Evolutionary conservation across 64 coral and sea anemone genomes (phyloP).

Genomic region (Montipora capricornis): DNA sequence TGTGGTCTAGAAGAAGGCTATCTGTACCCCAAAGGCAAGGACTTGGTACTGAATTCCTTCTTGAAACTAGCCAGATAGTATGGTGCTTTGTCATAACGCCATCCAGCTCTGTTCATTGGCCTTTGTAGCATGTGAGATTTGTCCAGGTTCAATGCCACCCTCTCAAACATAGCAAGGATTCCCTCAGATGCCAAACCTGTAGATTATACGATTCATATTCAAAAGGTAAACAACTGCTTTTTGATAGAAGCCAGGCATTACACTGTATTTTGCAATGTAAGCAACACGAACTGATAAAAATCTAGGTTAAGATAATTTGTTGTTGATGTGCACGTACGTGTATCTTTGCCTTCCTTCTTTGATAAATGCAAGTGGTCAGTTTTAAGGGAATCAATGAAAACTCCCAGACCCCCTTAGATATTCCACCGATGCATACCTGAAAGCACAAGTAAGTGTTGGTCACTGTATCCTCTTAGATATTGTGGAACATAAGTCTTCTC

Average conservation of each 20-base stretch:
- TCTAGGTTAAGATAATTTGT: neutral
- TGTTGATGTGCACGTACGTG: neutral
- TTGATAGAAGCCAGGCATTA: too few relatives aligned
- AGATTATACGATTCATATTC: neutral
- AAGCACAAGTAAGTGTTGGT: conserved; percentile 79
- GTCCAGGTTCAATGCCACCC: conserved; percentile 72
- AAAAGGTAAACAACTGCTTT: too few relatives aligned
- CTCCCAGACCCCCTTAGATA: neutral
- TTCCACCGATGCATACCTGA: conserved; percentile 44
- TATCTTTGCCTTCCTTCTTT: neutral
- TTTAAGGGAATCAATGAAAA: neutral
- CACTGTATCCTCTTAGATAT: conserved; percentile 72
- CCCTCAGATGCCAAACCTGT: conserved; percentile 70
- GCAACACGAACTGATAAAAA: too few relatives aligned
- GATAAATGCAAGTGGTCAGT: neutral
- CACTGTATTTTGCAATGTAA: too few relatives aligned
- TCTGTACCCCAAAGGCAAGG: conserved; percentile 68
- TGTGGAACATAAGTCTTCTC: conserved; percentile 59
- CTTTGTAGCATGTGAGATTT: conserved; percentile 29
- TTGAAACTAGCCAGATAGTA: conserved; percentile 65
- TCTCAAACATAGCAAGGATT: conserved; percentile 69
- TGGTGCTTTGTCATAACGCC: conserved; percentile 66
- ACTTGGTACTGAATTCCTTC: conserved; percentile 56
- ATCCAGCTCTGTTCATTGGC: conserved; percentile 62
- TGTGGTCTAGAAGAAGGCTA: conserved; percentile 63